Conservation (phyloP, 2,888 invertebrate genomes). For the Habroteleia sp. region DNA sequence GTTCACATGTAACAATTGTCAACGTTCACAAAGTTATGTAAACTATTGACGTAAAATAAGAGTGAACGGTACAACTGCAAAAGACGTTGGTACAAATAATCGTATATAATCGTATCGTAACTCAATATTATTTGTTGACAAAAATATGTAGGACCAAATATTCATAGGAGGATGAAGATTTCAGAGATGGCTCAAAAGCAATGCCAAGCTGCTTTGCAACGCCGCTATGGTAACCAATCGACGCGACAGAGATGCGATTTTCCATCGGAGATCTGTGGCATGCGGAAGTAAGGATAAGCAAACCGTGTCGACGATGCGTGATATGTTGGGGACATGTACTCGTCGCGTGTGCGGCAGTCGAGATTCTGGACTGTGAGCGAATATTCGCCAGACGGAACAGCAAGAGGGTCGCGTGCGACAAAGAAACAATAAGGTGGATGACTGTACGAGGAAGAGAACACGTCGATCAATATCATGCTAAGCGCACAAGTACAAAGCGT, state of each 20-base stretch:
- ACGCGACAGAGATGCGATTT: constrained; percentile 2
- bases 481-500: constrained; percentile 73
- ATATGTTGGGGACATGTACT: constrained; percentile 7
- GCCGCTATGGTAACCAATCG: constrained; percentile 17
- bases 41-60: neutral
- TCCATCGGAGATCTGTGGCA: constrained; percentile 3
- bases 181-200: constrained; percentile 9
- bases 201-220: constrained; percentile 6
- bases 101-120: neutral
- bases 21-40: constrained; percentile 13
- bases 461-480: constrained; percentile 78
- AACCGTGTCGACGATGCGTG: constrained; percentile 26
- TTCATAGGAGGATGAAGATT: constrained; percentile 20
- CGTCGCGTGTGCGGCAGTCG: constrained; percentile 10
- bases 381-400: constrained; percentile 15
- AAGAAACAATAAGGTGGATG: constrained; percentile 27
- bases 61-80: neutral
- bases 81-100: neutral
- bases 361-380: constrained; percentile 19
- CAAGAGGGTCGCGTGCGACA: constrained; percentile 35
- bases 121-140: neutral
- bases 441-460: constrained; percentile 63
- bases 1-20: neutral
- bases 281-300: constrained; percentile 16
- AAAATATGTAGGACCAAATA: constrained; percentile 1